phyloP scores from a whole-genome alignment of 2,888 invertebrate genomes.

The Metallyticus violacea region DNA sequence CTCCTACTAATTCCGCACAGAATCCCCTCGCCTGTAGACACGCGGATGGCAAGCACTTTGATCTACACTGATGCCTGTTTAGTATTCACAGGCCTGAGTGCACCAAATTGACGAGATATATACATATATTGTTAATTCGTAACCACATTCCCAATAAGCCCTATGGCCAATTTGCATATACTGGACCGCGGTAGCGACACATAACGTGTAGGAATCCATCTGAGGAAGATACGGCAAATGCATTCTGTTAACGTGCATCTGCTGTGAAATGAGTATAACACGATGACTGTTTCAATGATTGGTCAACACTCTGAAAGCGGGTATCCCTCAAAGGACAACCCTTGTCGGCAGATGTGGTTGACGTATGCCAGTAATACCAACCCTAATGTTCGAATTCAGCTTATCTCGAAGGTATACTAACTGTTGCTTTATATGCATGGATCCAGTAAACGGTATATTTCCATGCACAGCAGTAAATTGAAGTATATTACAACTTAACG shows the following conservation, averaged over 20 bases:
- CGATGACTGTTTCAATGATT: constrained; percentile 2
- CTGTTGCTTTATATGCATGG: background rate
- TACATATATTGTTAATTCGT: constrained; percentile 1
- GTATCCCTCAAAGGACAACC: background rate
- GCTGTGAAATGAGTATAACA: background rate
- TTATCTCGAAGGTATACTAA: background rate
- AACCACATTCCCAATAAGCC: constrained; percentile 1
- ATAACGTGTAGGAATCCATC: background rate
- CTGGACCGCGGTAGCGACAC: background rate
- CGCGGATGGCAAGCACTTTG: background rate
- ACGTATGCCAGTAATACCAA: too few species aligned
- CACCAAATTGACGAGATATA: background rate
- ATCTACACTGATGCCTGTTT: background rate
- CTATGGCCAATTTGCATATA: constrained; percentile 3
- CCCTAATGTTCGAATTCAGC: too few species aligned
- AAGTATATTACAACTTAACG: background rate
- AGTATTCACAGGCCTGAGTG: background rate
- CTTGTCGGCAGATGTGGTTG: too few species aligned
- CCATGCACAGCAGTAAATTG: background rate
- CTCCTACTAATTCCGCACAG: background rate
- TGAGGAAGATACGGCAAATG: background rate
- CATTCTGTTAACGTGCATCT: background rate
- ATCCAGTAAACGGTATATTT: background rate
- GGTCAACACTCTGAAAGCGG: background rate
- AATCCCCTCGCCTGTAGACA: background rate